Evolutionary conservation across 1,140 invertebrate species (phyloP).

Genomic region (Elysia chlorotica): DNA sequence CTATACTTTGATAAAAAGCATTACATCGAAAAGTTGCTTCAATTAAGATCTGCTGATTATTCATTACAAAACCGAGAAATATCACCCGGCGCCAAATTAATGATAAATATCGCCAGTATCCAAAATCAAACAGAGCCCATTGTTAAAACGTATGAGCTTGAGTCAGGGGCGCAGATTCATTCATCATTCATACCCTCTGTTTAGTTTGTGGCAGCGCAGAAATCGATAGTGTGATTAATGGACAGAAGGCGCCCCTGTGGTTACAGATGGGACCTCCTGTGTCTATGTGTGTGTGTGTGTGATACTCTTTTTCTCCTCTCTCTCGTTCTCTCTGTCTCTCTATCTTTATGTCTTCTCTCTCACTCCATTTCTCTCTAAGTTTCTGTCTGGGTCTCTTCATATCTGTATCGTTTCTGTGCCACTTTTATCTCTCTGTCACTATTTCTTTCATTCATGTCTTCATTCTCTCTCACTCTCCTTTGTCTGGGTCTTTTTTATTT

Average conservation of each 20-base stretch:
- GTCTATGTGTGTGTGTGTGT: neutral
- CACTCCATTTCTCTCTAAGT: neutral
- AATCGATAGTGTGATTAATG: neutral
- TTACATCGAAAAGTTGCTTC: no score
- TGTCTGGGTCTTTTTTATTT: neutral
- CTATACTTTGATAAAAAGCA: no score
- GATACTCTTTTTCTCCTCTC: neutral
- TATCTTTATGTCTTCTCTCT: neutral
- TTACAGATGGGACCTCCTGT: neutral
- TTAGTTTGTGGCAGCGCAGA: no score
- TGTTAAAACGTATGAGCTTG: no score
- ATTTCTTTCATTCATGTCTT: conserved; percentile 1
- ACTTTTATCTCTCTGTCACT: neutral
- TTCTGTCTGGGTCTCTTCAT: neutral
- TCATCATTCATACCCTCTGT: neutral
- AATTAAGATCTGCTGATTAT: no score
- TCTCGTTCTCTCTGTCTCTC: neutral
- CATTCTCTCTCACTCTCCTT: neutral
- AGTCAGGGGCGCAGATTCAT: no score
- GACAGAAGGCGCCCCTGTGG: neutral
- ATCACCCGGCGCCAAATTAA: no score
- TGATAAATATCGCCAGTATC: no score
- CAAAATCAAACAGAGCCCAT: no score
- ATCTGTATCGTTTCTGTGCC: neutral
- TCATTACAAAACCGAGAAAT: no score